Evolutionary conservation across 2,113 vertebrate species (phyloP).

Genomic region (Chascanopsetta lugubris): DNA sequence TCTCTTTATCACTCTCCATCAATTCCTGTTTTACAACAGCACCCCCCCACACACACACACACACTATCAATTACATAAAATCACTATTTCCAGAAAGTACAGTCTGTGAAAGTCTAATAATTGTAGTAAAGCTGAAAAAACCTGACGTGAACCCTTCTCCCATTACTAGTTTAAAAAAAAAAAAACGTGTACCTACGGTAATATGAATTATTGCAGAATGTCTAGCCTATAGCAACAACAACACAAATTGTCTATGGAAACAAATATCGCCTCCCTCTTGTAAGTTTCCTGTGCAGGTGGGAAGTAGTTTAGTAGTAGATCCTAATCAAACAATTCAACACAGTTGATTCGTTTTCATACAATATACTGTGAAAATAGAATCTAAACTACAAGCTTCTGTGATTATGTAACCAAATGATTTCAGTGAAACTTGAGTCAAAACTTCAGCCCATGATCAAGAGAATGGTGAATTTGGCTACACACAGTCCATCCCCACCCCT

Average conservation of each 20-base stretch:
- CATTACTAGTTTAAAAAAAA: too few relatives aligned
- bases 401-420: neutral
- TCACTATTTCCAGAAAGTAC: neutral
- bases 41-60: neutral
- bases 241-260: neutral
- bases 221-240: neutral
- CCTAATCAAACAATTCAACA: too few relatives aligned
- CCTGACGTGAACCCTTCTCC: too few relatives aligned
- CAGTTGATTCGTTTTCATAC: too few relatives aligned
- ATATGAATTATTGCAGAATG: neutral
- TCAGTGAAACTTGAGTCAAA: neutral
- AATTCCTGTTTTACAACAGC: neutral
- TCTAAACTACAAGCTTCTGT: neutral
- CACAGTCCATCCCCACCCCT: neutral
- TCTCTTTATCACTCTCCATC: neutral
- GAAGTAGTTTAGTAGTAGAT: too few relatives aligned
- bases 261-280: neutral
- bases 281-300: neutral
- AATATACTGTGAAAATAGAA: too few relatives aligned
- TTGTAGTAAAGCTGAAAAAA: neutral
- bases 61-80: neutral
- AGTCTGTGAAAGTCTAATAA: slow-evolving; percentile 7
- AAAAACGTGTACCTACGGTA: too few relatives aligned
- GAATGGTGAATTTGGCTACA: neutral
- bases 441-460: neutral